Conservation (phyloP, 2,888 invertebrate species). For the Apoda limacodes region DNA sequence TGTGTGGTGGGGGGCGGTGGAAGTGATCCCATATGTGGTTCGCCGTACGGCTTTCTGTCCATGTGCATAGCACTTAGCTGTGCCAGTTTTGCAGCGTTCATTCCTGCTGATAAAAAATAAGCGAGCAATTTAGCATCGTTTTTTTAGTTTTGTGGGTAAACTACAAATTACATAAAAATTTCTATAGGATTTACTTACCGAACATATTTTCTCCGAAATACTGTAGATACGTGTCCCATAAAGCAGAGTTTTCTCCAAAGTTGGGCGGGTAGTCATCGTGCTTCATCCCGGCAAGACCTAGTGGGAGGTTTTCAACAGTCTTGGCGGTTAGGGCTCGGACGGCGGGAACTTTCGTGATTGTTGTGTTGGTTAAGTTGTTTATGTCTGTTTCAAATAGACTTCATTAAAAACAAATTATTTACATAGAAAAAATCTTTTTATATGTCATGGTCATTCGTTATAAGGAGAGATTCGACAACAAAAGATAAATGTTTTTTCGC, state of each 20-base stretch:
- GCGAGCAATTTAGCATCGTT: no score
- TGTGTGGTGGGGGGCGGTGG: slow-evolving; percentile 64
- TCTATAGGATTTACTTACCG: slow-evolving; percentile 44
- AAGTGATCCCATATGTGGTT: slow-evolving; percentile 68
- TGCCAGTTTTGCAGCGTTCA: slow-evolving; percentile 83
- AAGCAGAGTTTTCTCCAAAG: slow-evolving; percentile 79
- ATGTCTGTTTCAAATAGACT: no score
- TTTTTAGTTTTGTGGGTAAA: no score
- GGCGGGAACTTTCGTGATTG: slow-evolving; percentile 73
- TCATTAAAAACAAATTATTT: no score
- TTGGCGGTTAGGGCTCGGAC: slow-evolving; percentile 76
- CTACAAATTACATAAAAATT: neutral
- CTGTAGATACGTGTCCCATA: slow-evolving; percentile 89
- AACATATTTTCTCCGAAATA: slow-evolving; percentile 88
- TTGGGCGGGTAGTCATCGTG: slow-evolving; percentile 78
- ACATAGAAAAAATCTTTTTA: no score
- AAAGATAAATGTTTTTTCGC: no score
- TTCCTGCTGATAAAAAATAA: no score
- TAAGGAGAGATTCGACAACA: no score
- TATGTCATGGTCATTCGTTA: no score
- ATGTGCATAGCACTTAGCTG: slow-evolving; percentile 76
- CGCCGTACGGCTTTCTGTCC: slow-evolving; percentile 65
- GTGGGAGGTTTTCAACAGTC: slow-evolving; percentile 71
- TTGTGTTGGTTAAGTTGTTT: slow-evolving; percentile 71
- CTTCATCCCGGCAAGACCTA: slow-evolving; percentile 72